A percentile compares a stretch with the other conserved stretches of the same genome.
Conservation (phyloP, 1,140 invertebrate genomes). For the Macrotrachela quadricornifera region DNA sequence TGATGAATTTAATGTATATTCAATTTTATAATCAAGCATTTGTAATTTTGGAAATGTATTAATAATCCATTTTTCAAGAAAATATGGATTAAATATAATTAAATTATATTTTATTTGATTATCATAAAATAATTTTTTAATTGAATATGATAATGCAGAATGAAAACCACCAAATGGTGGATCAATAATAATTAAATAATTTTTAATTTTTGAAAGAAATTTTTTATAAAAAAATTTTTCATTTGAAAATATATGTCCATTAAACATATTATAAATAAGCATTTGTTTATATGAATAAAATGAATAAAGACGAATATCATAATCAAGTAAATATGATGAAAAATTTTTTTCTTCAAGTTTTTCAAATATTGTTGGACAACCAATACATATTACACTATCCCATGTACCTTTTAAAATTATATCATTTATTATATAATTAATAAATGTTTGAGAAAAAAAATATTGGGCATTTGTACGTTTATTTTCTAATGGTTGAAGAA, state of each 20-base stretch:
- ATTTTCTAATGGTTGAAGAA: no score
- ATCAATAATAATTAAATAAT: constrained; percentile 4
- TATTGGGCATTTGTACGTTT: no score
- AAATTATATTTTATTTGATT: not conserved
- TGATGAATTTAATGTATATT: not conserved
- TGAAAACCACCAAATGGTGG: constrained; percentile 6
- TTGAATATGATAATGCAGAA: not conserved
- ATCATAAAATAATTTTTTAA: not conserved
- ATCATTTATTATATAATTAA: not conserved
- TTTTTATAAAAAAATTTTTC: not conserved
- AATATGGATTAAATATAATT: constrained; percentile 7
- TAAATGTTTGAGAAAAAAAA: no score
- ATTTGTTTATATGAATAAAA: constrained; percentile 1
- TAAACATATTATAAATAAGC: constrained; percentile 7
- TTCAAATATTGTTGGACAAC: constrained; percentile 3
- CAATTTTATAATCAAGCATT: constrained; percentile 6
- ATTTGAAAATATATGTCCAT: constrained; percentile 1
- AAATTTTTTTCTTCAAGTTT: not conserved
- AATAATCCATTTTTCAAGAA: constrained; percentile 6
- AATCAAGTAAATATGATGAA: not conserved
- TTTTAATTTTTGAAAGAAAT: not conserved
- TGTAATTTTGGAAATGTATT: not conserved
- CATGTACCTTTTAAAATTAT: constrained; percentile 1
- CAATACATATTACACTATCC: constrained; percentile 6
- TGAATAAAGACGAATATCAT: not conserved